Conservation (phyloP, 2,113 vertebrate genomes). For the Gorsachius goisagi region DNA sequence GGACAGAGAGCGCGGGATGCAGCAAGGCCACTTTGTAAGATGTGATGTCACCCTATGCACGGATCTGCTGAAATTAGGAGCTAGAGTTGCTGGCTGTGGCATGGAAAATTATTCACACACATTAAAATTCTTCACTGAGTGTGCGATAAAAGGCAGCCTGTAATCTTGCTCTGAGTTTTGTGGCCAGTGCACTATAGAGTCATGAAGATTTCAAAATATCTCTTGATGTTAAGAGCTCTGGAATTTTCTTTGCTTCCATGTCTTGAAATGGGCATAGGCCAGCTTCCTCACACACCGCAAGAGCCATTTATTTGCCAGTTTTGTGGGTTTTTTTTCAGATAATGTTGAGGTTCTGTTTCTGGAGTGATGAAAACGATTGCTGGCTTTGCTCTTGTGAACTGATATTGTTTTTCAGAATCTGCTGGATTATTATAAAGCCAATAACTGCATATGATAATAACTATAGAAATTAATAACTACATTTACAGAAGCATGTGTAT, state of each 20-base stretch:
- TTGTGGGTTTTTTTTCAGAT: background rate
- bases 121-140: background rate
- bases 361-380: background rate
- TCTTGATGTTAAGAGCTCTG: background rate
- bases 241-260: background rate
- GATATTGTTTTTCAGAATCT: background rate
- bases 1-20: background rate
- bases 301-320: background rate
- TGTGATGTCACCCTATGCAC: background rate
- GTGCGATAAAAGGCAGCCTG: background rate
- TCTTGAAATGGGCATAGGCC: background rate
- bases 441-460: background rate
- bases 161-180: background rate
- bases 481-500: background rate
- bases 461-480: background rate
- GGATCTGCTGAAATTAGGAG: background rate
- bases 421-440: background rate
- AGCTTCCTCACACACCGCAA: background rate
- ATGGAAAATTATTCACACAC: background rate
- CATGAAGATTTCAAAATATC: background rate
- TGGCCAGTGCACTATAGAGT: background rate
- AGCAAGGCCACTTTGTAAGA: background rate
- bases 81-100: background rate
- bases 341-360: background rate
- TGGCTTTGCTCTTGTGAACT: background rate